Evolutionary conservation across 2,888 invertebrate genomes (phyloP).

Genomic region (Tenthredo notha): DNA sequence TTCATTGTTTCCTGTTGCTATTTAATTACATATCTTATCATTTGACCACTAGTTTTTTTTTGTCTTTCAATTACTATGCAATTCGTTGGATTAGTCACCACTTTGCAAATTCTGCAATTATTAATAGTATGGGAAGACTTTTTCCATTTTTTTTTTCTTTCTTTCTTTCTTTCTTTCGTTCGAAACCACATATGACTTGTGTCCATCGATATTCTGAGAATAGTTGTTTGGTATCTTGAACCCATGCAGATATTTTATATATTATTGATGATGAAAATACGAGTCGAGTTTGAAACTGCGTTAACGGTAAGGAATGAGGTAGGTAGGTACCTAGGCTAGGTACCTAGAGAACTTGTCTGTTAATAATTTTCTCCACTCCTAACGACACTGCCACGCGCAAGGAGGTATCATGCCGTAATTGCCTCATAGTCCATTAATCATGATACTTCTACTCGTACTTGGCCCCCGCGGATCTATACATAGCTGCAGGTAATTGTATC

Average conservation of each 20-base stretch:
- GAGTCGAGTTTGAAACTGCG: background rate
- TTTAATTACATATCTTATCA: background rate
- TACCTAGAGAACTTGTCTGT: conserved; percentile 18
- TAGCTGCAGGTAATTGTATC: conserved; percentile 49
- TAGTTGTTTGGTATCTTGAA: background rate
- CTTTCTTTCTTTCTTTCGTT: background rate
- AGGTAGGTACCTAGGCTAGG: background rate
- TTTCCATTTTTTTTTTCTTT: background rate
- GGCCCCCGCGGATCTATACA: conserved; percentile 50
- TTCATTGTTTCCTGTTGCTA: background rate
- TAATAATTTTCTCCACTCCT: conserved; percentile 44
- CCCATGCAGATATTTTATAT: background rate
- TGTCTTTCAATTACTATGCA: background rate
- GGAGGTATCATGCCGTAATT: conserved; percentile 67
- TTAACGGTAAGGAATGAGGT: conserved; percentile 27
- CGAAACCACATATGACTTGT: background rate
- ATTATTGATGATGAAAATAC: background rate
- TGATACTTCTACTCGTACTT: conserved; percentile 62
- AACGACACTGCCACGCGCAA: conserved; percentile 49
- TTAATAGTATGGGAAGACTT: background rate
- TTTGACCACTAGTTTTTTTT: background rate
- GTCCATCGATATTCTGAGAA: background rate
- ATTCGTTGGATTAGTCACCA: background rate
- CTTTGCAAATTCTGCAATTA: background rate
- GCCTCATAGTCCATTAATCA: conserved; percentile 72